Percentiles rank a stretch among this genome's conserved stretches.
These are phyloP conservation scores for Leucania comma DNA, from an alignment of 2,888 invertebrate species.

Conservation along the genomic window DNA sequence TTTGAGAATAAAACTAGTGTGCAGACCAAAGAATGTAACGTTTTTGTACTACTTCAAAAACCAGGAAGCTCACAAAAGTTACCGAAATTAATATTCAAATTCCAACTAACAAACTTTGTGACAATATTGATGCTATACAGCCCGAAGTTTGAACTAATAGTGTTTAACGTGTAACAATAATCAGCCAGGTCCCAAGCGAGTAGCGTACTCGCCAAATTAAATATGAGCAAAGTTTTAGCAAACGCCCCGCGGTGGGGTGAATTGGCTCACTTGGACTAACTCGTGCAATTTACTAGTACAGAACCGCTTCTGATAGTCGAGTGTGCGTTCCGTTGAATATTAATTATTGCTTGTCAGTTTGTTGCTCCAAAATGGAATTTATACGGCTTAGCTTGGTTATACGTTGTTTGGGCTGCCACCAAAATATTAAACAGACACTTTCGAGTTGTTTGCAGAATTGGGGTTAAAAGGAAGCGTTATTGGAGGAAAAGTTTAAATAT, in stretches of 20 bases:
- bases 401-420: constrained; percentile 30
- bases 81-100: constrained; percentile 52
- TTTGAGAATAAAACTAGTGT: too few species aligned
- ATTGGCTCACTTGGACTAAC: constrained; percentile 66
- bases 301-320: constrained; percentile 61
- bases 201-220: constrained; percentile 66
- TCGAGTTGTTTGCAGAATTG: constrained; percentile 10
- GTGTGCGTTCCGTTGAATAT: constrained; percentile 68
- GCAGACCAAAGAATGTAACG: background rate
- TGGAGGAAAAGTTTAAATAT: background rate
- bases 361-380: constrained; percentile 58
- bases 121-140: constrained; percentile 61
- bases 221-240: constrained; percentile 68
- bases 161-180: constrained; percentile 65
- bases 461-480: background rate
- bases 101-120: constrained; percentile 42
- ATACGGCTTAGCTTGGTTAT: constrained; percentile 47
- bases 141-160: constrained; percentile 57
- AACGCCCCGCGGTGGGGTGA: constrained; percentile 57
- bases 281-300: constrained; percentile 64
- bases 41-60: background rate
- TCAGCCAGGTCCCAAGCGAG: constrained; percentile 57
- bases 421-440: constrained; percentile 48
- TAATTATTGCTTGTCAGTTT: constrained; percentile 68
- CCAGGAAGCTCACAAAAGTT: background rate